These are phyloP conservation scores for Eilema depressum DNA, from an alignment of 2,888 invertebrate species.

Conservation along the genomic window DNA sequence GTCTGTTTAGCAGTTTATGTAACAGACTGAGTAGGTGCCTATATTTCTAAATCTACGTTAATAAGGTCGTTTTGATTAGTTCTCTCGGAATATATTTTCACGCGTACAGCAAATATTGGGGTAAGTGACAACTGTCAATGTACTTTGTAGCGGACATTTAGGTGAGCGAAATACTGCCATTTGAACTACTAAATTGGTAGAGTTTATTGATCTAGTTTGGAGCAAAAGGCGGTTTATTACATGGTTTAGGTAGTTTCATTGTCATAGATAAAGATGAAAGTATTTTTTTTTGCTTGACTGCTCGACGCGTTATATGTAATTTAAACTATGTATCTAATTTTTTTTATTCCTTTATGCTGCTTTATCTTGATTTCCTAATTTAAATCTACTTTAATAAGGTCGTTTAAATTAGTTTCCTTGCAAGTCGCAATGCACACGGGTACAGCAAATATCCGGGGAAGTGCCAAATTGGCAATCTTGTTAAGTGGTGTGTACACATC, in stretches of 20 bases:
- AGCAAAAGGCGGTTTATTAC: not conserved
- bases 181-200: not conserved
- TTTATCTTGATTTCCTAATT: too few species aligned
- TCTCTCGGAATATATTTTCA: slow-evolving; percentile 47
- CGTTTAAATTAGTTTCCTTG: slow-evolving; percentile 37
- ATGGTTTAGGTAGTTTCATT: not conserved
- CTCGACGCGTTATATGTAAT: too few species aligned
- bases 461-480: slow-evolving; percentile 68
- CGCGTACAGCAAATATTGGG: slow-evolving; percentile 55
- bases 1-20: too few species aligned
- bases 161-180: slow-evolving; percentile 14
- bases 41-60: slow-evolving; percentile 4
- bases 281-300: not conserved
- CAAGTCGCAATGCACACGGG: too few species aligned
- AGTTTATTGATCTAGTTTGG: not conserved
- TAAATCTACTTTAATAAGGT: slow-evolving; percentile 19
- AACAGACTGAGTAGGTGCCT: too few species aligned
- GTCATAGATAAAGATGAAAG: not conserved
- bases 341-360: too few species aligned
- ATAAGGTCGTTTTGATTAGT: slow-evolving; percentile 33
- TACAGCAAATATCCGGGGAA: slow-evolving; percentile 55
- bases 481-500: slow-evolving; percentile 71
- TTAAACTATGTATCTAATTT: too few species aligned
- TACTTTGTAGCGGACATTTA: slow-evolving; percentile 46
- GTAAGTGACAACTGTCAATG: slow-evolving; percentile 68